A percentile compares a stretch with the other conserved stretches of the same genome.
These are phyloP conservation scores for Megaceryle maxima DNA, from an alignment of 2,113 vertebrate species.

Conservation along the genomic window DNA sequence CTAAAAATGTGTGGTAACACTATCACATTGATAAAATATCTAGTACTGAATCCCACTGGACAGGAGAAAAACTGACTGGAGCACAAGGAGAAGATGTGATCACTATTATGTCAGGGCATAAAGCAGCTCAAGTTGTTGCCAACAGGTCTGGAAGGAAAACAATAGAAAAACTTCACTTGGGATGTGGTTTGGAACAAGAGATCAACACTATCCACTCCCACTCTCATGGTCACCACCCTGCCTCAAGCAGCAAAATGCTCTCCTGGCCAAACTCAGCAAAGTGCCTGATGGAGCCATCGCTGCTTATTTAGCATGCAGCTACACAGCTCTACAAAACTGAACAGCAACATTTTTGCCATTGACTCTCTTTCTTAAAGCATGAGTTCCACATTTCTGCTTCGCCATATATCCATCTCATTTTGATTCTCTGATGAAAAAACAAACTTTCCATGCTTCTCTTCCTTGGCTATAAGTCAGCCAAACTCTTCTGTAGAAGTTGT, in stretches of 20 bases:
- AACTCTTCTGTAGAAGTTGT: background rate
- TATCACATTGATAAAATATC: conserved; percentile 69
- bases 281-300: background rate
- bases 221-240: background rate
- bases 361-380: background rate
- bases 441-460: background rate
- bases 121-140: background rate
- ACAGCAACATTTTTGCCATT: background rate
- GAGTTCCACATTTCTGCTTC: background rate
- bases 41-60: conserved; percentile 4
- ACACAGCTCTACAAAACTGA: background rate
- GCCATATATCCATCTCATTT: background rate
- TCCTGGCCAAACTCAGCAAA: background rate
- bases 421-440: background rate
- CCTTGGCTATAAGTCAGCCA: background rate
- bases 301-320: background rate
- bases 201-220: background rate
- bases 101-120: background rate
- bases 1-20: conserved; percentile 51
- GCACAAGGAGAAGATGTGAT: conserved; percentile 7
- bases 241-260: rapidly evolving
- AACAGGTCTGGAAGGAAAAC: background rate
- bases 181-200: background rate
- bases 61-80: conserved; percentile 26
- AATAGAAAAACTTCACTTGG: background rate